phyloP scores from a whole-genome alignment of 2,113 vertebrate genomes.

The Emberiza fucata region DNA sequence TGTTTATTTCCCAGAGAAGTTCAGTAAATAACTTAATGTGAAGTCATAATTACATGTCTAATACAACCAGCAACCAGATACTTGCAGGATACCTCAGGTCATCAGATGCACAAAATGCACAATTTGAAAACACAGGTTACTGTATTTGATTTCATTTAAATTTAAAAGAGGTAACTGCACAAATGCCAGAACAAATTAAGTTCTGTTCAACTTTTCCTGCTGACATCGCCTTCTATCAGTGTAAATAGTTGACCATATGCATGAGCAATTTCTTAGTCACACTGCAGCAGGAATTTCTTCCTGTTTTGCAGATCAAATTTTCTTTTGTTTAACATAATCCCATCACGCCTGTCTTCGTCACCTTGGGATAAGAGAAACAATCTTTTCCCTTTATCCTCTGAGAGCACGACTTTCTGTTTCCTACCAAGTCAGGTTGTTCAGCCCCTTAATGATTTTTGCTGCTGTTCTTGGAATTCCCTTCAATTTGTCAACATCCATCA shows the following conservation, averaged over 20 bases:
- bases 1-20: neutral
- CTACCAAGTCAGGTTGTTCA: neutral
- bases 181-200: neutral
- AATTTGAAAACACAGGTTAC: neutral
- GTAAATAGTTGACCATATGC: neutral
- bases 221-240: neutral
- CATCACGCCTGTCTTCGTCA: neutral
- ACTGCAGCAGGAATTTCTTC: neutral
- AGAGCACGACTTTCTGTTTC: neutral
- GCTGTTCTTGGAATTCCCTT: conserved; percentile 38
- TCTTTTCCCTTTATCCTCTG: neutral
- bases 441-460: conserved; percentile 50
- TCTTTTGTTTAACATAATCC: neutral
- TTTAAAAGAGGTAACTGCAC: neutral
- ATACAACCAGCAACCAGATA: neutral
- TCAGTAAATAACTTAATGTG: neutral
- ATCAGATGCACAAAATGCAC: neutral
- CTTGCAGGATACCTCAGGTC: neutral
- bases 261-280: neutral
- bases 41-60: neutral
- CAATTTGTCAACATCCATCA: conserved; percentile 62
- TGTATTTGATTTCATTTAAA: neutral
- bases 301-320: neutral
- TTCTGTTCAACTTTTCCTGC: neutral
- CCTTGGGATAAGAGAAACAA: conserved; percentile 1